Conservation (phyloP, 2,797 vertebrate species). For the Alfaro cultratus region DNA sequence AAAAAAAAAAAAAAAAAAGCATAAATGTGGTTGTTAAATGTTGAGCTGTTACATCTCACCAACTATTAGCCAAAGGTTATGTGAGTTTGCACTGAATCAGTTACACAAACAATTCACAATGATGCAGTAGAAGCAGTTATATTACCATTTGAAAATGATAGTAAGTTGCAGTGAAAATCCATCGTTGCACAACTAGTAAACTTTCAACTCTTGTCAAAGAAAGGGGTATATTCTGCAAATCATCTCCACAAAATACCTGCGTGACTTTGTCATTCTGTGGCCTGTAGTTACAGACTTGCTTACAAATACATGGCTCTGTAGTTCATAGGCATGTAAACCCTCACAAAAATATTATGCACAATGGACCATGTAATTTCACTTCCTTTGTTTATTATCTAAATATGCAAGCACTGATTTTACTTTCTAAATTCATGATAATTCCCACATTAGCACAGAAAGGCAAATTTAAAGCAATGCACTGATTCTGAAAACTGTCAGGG, state of each 20-base stretch:
- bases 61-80: conserved; percentile 30
- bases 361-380: background rate
- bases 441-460: background rate
- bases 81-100: conserved; percentile 41
- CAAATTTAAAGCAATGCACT: background rate
- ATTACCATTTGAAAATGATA: background rate
- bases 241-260: background rate
- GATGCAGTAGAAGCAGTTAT: no score
- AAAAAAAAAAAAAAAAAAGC: no score
- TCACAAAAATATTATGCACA: background rate
- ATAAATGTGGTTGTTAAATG: background rate
- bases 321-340: background rate
- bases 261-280: background rate
- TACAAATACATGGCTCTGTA: background rate
- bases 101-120: conserved; percentile 37
- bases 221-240: background rate
- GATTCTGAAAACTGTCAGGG: background rate
- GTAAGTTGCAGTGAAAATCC: no score
- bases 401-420: background rate
- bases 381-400: background rate
- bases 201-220: background rate
- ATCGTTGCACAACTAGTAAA: background rate
- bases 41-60: conserved; percentile 12
- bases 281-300: background rate
- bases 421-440: background rate